Conservation (phyloP, 2,888 invertebrate genomes). For the Trachelus stipa region DNA sequence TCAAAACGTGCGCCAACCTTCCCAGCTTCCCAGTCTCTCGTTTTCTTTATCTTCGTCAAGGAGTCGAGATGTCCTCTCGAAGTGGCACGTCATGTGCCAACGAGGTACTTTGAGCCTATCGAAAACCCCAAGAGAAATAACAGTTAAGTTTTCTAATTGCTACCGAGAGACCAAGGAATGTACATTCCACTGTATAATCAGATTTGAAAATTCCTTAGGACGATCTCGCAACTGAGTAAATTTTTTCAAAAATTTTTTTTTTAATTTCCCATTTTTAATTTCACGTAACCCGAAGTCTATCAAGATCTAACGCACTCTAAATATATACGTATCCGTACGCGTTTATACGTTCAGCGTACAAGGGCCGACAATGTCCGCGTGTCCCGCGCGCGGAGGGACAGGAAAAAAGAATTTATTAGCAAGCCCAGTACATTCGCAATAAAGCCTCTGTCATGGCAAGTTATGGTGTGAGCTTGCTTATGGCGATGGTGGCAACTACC, state of each 20-base stretch:
- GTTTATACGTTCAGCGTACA: no score
- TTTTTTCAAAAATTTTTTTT: no score
- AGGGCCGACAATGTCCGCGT: slow-evolving; percentile 46
- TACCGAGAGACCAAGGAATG: no score
- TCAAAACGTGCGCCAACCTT: neutral
- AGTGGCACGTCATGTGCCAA: neutral
- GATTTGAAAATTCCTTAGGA: no score
- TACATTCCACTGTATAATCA: no score
- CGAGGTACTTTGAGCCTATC: neutral
- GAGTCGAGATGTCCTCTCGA: neutral
- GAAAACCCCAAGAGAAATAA: no score
- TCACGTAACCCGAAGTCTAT: no score
- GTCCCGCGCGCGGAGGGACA: slow-evolving; percentile 14
- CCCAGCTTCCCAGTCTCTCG: neutral
- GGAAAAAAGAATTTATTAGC: slow-evolving; percentile 59
- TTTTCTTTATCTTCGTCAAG: neutral
- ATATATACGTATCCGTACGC: no score
- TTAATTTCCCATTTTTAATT: no score
- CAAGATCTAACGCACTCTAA: no score
- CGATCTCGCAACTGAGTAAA: slow-evolving; percentile 9
- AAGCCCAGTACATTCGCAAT: slow-evolving; percentile 58
- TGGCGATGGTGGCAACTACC: slow-evolving; percentile 58
- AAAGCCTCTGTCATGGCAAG: slow-evolving; percentile 59
- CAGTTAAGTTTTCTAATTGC: no score
- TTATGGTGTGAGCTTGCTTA: slow-evolving; percentile 57